Evolutionary conservation across 2,888 invertebrate genomes (phyloP).

Genomic region (Blastobasis lacticolella): DNA sequence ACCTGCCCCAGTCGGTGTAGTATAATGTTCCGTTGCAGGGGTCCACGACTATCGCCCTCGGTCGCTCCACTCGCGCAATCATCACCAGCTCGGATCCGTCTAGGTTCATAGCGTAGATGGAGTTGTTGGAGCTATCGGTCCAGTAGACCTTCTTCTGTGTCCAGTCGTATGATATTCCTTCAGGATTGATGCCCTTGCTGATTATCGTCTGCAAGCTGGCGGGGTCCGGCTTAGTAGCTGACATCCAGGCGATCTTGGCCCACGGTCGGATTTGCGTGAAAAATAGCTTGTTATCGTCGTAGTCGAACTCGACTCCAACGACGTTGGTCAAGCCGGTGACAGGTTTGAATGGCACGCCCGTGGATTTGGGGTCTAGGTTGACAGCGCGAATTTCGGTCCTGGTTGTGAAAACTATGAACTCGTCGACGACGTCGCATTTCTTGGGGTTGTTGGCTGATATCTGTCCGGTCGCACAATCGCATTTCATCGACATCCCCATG

Average conservation of each 20-base stretch:
- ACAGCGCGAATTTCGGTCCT: constrained; percentile 94
- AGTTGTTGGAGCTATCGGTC: constrained; percentile 96
- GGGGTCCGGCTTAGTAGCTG: constrained; percentile 79
- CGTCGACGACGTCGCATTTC: constrained; percentile 87
- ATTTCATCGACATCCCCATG: constrained; percentile 76
- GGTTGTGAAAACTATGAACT: constrained; percentile 95
- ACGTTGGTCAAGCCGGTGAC: constrained; percentile 91
- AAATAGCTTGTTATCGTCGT: constrained; percentile 87
- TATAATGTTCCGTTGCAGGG: constrained; percentile 97
- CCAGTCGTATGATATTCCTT: constrained; percentile 98
- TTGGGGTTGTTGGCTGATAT: constrained; percentile 77
- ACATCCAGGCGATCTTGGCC: constrained; percentile 89
- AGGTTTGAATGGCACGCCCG: constrained; percentile 88
- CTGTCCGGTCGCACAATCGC: constrained; percentile 94
- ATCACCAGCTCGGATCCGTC: constrained; percentile 91
- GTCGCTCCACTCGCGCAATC: constrained; percentile 94
- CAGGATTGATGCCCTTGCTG: constrained; percentile 89
- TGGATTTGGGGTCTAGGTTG: constrained; percentile 88
- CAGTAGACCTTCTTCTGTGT: constrained; percentile 97
- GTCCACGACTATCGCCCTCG: constrained; percentile 95
- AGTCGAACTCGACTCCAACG: constrained; percentile 97
- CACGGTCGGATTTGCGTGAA: constrained; percentile 96
- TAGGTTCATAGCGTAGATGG: constrained; percentile 95
- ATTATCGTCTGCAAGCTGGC: constrained; percentile 79
- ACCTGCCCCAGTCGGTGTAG: constrained; percentile 97